phyloP scores from a whole-genome alignment of 1,140 invertebrate species.

The Pseudomyrmex gracilis region DNA sequence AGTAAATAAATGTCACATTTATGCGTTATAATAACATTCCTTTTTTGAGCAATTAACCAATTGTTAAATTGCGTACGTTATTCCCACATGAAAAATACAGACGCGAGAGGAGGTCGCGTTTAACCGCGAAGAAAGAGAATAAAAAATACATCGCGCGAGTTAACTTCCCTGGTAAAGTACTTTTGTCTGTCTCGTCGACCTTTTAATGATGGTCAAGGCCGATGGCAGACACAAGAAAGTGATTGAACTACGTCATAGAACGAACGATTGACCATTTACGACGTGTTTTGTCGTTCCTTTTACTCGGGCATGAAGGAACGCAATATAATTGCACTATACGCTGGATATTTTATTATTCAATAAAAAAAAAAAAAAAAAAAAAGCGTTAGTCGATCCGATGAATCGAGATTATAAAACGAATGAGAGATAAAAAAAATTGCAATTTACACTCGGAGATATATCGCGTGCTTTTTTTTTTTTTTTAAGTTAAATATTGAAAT shows the following conservation, averaged over 20 bases:
- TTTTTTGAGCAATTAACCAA: constrained; percentile 20
- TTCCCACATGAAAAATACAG: constrained; percentile 54
- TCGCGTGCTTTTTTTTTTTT: neutral
- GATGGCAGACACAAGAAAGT: constrained; percentile 68
- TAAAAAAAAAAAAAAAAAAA: neutral
- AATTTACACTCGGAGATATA: neutral
- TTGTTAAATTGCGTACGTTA: constrained; percentile 43
- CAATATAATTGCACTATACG: neutral
- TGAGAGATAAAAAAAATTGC: neutral
- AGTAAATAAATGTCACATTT: neutral
- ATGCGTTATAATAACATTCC: constrained; percentile 12
- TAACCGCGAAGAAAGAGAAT: constrained; percentile 15
- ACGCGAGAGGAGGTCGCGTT: constrained; percentile 13
- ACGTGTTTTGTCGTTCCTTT: constrained; percentile 46
- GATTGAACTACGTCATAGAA: constrained; percentile 60
- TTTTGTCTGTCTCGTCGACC: constrained; percentile 61
- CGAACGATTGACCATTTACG: constrained; percentile 22
- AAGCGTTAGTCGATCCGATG: no score
- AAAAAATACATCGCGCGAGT: constrained; percentile 60
- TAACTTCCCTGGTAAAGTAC: constrained; percentile 49
- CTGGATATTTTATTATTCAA: constrained; percentile 36
- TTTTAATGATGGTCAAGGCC: constrained; percentile 72
- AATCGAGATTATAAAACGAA: neutral
- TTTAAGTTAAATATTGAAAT: neutral
- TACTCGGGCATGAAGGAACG: constrained; percentile 1